Evolutionary conservation across 1,140 invertebrate species (phyloP), one percentile per base, ranked within the genome.

Genomic region (Chrysoperla carnea): DNA sequence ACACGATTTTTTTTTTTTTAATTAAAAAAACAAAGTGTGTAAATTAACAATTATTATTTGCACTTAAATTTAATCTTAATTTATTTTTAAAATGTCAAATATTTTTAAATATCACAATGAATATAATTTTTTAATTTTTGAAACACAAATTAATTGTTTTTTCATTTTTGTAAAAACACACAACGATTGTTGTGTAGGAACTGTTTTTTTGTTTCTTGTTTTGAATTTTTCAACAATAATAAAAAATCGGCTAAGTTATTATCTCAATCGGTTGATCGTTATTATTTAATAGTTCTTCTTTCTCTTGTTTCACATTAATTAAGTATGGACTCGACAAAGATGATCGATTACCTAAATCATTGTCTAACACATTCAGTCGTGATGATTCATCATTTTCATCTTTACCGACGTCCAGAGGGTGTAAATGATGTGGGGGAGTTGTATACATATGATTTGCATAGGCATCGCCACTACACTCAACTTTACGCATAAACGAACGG

Each of bases 401-500:
- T 12, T 55, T 52, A 7, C 55, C 58, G 15, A 57, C 59, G 31
- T 63, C 65, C 2, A 46, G 33, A 4, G 53, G 53, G 43, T 57
- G 56, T 15, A 60, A 52, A n/a, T 55, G 52, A 42, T 57, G 56
- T 4, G 66, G 45, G 0, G 62, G 54, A 6, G 53, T 54, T 8
- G 57, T 60, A 33, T 64, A 64, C 7, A 51, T 6, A 14, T 46
- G 44, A 40, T 29, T 39, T 8, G 48, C 50, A 12, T 44, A 45
- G 2, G 44, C 46, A 0, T 55, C 44, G 42, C 57, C 53, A 36
- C 61, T 44, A 49, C 74, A 75, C 0, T 78, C 79, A 1, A 86
- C 81, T 52, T 86, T 84, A 0, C 83, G 85, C 72, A 91, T 88
- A 56, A 91, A 91, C 6, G 76, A 82, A 8, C 87, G 67, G 33